These are phyloP conservation scores for Hapalemur alaotrensis DNA, from an alignment of 2,797 vertebrate genomes.

Conservation along the genomic window DNA sequence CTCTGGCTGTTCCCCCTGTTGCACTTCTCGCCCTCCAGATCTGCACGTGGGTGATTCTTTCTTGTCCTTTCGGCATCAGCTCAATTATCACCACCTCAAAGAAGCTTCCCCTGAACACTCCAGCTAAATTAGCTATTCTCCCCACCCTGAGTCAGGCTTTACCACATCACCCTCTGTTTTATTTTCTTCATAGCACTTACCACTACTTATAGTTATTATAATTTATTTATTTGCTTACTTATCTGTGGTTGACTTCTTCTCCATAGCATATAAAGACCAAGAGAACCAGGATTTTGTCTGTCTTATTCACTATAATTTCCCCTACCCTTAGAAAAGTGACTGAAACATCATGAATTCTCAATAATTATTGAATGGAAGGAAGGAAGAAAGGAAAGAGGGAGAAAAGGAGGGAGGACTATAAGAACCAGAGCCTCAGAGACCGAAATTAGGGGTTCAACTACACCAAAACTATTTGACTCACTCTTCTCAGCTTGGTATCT, in stretches of 20 bases:
- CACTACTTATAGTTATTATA: background rate
- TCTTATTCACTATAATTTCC: background rate
- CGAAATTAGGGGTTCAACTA: background rate
- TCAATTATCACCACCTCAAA: background rate
- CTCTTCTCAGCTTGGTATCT: background rate
- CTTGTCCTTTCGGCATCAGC: background rate
- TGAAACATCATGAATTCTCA: background rate
- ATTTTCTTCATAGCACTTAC: background rate
- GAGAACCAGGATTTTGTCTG: background rate
- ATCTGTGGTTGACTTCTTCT: slow-evolving; percentile 6
- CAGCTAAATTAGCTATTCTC: background rate
- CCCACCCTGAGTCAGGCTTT: background rate
- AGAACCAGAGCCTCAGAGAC: background rate
- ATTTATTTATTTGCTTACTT: slow-evolving; percentile 22
- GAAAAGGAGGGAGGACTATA: background rate
- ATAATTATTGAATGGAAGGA: background rate
- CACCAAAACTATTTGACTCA: background rate
- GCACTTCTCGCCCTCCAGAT: background rate
- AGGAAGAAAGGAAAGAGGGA: background rate
- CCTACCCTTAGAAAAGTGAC: background rate
- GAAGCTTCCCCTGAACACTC: background rate
- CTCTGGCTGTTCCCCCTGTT: background rate
- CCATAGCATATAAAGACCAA: background rate
- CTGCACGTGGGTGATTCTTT: background rate
- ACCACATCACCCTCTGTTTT: background rate